Conservation (phyloP, 2,113 vertebrate species). For the Agapornis roseicollis region DNA sequence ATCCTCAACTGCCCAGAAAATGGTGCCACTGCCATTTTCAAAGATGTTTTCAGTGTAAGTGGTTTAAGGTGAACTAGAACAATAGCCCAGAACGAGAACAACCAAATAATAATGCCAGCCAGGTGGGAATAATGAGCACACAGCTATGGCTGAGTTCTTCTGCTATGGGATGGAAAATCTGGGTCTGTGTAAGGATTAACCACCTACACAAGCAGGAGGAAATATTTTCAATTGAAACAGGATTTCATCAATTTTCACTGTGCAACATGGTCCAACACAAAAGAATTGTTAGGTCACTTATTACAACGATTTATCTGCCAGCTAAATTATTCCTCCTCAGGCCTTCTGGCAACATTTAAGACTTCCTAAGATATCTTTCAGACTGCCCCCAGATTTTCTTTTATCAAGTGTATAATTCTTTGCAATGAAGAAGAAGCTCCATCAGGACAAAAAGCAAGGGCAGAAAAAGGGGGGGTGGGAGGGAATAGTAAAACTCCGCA, state of each 20-base stretch:
- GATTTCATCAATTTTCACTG: constrained; percentile 11
- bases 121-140: constrained; percentile 6
- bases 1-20: constrained; percentile 36
- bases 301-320: constrained; percentile 14
- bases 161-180: background rate
- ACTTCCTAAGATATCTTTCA: background rate
- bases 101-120: background rate
- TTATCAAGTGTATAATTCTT: background rate
- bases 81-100: constrained; percentile 9
- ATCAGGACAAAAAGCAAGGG: background rate
- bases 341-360: background rate
- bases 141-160: constrained; percentile 12
- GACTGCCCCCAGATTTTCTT: background rate
- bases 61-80: constrained; percentile 45
- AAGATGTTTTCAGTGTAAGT: background rate
- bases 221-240: background rate
- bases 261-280: background rate
- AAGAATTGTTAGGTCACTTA: constrained; percentile 26
- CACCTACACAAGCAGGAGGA: background rate
- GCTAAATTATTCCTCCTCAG: background rate
- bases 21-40: background rate
- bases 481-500: background rate
- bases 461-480: background rate
- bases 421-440: background rate
- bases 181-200: constrained; percentile 25